Evolutionary conservation across 2,113 vertebrate genomes (phyloP).

Genomic region (Daboia siamensis): DNA sequence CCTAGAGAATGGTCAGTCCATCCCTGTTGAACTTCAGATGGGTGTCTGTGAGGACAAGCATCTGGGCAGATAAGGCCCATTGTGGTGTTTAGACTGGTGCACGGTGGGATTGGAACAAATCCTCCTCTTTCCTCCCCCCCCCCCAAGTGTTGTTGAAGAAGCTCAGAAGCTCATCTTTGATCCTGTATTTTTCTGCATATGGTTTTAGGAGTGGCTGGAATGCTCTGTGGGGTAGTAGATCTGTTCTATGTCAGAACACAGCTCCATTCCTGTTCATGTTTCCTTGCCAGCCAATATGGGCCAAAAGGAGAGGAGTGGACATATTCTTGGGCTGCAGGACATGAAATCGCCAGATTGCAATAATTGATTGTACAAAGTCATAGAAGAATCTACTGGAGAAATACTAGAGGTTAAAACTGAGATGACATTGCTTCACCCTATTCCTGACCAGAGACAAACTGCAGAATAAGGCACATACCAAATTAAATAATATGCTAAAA

Average conservation of each 20-base stretch:
- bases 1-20: not conserved
- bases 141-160: not conserved
- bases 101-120: not conserved
- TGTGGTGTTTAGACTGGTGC: not conserved
- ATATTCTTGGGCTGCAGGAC: not conserved
- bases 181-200: not conserved
- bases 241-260: not conserved
- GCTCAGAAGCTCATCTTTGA: not conserved
- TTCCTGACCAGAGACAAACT: not conserved
- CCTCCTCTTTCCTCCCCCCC: not conserved
- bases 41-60: not conserved
- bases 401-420: not conserved
- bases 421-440: not conserved
- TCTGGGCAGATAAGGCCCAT: not conserved
- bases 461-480: not conserved
- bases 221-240: not conserved
- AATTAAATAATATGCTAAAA: not conserved
- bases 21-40: not conserved
- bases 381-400: not conserved
- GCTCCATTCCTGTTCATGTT: not conserved
- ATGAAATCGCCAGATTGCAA: not conserved
- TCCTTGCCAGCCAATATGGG: not conserved
- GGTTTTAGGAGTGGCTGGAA: not conserved
- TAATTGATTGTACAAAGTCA: not conserved
- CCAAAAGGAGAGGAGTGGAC: not conserved